These are phyloP conservation scores for Pitangus sulphuratus DNA, from an alignment of 2,797 vertebrate genomes.

Conservation along the genomic window DNA sequence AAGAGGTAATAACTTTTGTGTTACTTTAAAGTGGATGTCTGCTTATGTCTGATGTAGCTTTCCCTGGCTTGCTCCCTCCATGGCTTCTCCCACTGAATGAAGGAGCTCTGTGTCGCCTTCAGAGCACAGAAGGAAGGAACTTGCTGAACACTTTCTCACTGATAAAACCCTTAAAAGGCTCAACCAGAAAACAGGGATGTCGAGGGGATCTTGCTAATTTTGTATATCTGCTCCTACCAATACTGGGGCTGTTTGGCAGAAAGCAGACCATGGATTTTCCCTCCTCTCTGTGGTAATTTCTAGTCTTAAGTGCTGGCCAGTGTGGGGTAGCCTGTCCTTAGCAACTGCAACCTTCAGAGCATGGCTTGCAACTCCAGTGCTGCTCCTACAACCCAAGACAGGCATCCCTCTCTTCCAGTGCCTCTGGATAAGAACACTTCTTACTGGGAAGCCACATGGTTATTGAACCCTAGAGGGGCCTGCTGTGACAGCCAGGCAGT, in stretches of 20 bases:
- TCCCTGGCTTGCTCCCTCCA: background rate
- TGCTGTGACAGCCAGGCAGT: fast-evolving
- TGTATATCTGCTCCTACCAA: background rate
- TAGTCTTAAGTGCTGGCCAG: background rate
- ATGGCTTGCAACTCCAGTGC: background rate
- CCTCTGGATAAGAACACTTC: background rate
- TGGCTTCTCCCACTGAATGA: background rate
- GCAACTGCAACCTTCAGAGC: background rate
- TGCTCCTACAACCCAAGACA: background rate
- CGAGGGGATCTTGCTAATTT: background rate
- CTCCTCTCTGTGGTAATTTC: background rate
- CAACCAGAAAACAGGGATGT: background rate
- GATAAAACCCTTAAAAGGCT: background rate
- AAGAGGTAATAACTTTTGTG: conserved; percentile 33
- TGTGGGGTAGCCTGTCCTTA: background rate
- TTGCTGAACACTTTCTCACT: background rate
- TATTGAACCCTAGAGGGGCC: background rate
- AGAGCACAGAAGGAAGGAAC: background rate
- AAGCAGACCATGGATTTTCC: background rate
- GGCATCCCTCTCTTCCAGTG: background rate
- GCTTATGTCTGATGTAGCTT: conserved; percentile 3
- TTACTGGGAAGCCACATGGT: fast-evolving
- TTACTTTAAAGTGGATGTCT: background rate
- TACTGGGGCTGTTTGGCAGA: background rate
- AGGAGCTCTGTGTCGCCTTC: background rate